Base-by-base conservation (phyloP, 2,888 invertebrate species). In the Coleophora flavipennella region DNA sequence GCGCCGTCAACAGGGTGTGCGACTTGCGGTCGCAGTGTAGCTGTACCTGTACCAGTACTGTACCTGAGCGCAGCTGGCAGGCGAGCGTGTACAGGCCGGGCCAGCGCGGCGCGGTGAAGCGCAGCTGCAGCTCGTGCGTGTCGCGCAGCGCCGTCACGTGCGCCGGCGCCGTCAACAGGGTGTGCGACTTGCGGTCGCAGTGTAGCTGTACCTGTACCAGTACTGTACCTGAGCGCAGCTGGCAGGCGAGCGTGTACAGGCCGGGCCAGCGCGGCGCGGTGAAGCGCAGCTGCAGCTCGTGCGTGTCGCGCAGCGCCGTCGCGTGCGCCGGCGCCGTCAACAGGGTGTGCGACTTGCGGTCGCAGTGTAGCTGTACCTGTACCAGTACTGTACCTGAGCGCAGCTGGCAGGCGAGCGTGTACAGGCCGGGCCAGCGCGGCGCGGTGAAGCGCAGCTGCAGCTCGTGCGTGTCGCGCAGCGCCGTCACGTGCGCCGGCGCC, bases 361-460 rank as follows among this genome's bases (percentile, higher is more conserved):
- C 3, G 20, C 20, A 20, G 3, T 20, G 20, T 6, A 6, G 20
- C 20, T 4, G 20, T 20, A 20, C 20, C 3, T 6, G 20, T 20
- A 6, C 6, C 20, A 20, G 20, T 20, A 6, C 20, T 6, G 50
- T 51, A 89, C 89, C 89, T 43, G 96, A 97, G 55, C 97, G 88
- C 48, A 99, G 88, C 64, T 95, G 93, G 52, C 99, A 95, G 35
- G 95, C 92, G 68, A 97, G 95, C 35, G 94, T 93, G 85, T 96
- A 99, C 41, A 93, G 87, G 40, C 96, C 97, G 43, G 95, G 93
- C 91, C 95, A 95, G 57, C 90, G 88, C 38, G 99, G 99, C 49
- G 99, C 99, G 2, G 97, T 95, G 75, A 99, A 99, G 67, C 96
- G 94, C 51, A 99, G 87, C 78, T 97, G 95, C 52, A 97, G 91